Base-by-base conservation (phyloP, 1,140 invertebrate species). In the Hylaeus volcanicus region DNA sequence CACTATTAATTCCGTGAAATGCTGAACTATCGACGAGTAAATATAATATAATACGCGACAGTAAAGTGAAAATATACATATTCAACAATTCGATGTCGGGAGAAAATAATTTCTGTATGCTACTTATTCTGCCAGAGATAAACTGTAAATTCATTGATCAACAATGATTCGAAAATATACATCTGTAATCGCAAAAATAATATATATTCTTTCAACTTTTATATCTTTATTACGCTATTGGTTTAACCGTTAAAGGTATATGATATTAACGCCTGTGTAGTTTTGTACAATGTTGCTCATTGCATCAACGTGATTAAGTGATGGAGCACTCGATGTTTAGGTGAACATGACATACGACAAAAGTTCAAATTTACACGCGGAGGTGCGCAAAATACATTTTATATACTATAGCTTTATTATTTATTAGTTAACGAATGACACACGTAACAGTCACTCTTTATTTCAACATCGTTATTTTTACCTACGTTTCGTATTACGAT, bases 101-200 rank as follows among this genome's bases (percentile, higher is more conserved):
- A 83, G 63, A 79, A 84, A 87, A 87, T 87, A 88, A 80, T 77
- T 83, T 71, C 53, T 65, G 77, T 89, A 90, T 87, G 88, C 82
- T 89, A 89, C 88, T 71, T 80, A 81, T 76, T 83, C 64, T 83
- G 55, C 60, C 88, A 80, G 69, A 82, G 82, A 82, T 88, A 90
- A 72, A 79, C 74, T 84, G 79, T 90, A 90, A 89, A 89, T 89
- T 91, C 90, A 92, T 92, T 89, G 91, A 86, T 92, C 90, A 92
- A 92, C 91, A 92, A 92, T 91, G 90, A 91, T 78, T 89, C 88
- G 84, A 92, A 92, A 91, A 91, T 91, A 92, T 90, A 90, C 37
- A 63, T 87, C 72, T 88, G 79, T 63, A 82, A 83, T 86, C 48
- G 61, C 77, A 86, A 85, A 86, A 86, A 85, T 85, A 85, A 88